phyloP scores from a whole-genome alignment of 2,797 vertebrate species.

The Benthosema pterotum region DNA sequence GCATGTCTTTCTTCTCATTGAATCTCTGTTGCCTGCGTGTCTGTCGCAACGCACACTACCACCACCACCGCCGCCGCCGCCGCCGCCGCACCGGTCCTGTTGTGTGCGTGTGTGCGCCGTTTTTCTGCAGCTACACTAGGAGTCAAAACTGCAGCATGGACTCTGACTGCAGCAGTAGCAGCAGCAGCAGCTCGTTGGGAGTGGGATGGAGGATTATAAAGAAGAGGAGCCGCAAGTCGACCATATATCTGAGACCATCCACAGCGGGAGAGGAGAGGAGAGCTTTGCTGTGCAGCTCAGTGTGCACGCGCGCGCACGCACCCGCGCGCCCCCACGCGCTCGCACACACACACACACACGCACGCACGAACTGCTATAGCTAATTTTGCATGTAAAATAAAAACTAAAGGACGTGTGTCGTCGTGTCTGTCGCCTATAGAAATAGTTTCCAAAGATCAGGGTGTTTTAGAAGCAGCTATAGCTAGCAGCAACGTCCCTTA shows the following conservation, averaged over 20 bases:
- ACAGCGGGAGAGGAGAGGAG: constrained; percentile 44
- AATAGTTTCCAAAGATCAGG: constrained; percentile 27
- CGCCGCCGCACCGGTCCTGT: too few species aligned
- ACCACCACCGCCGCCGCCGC: too few species aligned
- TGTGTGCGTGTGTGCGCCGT: too few species aligned
- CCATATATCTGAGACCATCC: constrained; percentile 50
- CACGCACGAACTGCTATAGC: constrained; percentile 31
- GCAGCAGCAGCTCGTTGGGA: constrained; percentile 55
- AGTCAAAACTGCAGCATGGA: constrained; percentile 75
- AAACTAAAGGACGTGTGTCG: background rate
- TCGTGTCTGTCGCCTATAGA: constrained; percentile 15
- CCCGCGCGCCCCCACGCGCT: too few species aligned
- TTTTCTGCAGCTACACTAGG: constrained; percentile 44
- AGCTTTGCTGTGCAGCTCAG: constrained; percentile 1
- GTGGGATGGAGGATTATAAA: constrained; percentile 63
- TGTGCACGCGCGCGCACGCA: too few species aligned
- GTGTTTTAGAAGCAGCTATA: too few species aligned
- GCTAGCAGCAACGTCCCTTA: too few species aligned
- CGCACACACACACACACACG: background rate
- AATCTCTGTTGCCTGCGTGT: constrained; percentile 47
- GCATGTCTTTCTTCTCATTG: constrained; percentile 83
- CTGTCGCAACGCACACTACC: constrained; percentile 58
- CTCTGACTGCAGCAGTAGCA: constrained; percentile 62
- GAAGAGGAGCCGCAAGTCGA: constrained; percentile 40
- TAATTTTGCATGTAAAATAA: constrained; percentile 4